These are phyloP conservation scores for Drosophila kambysellisi DNA, from an alignment of 2,888 invertebrate genomes.

Conservation along the genomic window DNA sequence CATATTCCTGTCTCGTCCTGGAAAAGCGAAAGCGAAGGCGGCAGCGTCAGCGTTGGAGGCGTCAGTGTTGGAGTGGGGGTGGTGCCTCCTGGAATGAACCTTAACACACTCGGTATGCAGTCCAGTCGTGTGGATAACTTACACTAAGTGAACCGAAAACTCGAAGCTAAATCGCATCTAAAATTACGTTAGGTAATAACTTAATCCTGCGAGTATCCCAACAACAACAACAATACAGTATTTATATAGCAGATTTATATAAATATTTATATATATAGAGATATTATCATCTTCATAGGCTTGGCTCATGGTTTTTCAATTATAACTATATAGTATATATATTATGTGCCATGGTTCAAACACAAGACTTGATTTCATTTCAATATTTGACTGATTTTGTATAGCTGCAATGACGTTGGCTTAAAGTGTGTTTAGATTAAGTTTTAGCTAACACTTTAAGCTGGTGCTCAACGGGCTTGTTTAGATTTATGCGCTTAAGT, in stretches of 20 bases:
- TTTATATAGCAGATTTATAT: conserved; percentile 45
- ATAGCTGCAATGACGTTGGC: conserved; percentile 37
- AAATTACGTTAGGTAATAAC: conserved; percentile 44
- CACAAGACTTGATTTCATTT: conserved; percentile 76
- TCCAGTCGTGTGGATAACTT: conserved; percentile 65
- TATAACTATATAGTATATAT: conserved; percentile 48
- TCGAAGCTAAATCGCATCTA: conserved; percentile 27
- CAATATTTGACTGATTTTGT: conserved; percentile 70
- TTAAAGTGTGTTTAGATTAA: conserved; percentile 13
- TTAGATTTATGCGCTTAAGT: conserved; percentile 56
- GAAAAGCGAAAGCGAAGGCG: conserved; percentile 91
- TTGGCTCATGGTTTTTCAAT: conserved; percentile 72
- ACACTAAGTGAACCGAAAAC: conserved; percentile 50
- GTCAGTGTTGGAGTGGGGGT: conserved; percentile 52
- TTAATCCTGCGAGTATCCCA: conserved; percentile 33
- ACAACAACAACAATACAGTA: conserved; percentile 54
- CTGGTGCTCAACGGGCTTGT: conserved; percentile 22
- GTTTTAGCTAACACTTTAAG: conserved; percentile 9
- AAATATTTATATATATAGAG: conserved; percentile 18
- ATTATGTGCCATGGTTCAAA: conserved; percentile 74
- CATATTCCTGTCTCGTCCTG: conserved; percentile 95
- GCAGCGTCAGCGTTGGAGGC: conserved; percentile 54
- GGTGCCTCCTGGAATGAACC: conserved; percentile 55
- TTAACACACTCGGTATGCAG: conserved; percentile 67
- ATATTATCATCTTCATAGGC: conserved; percentile 64